Conservation (phyloP, 2,113 vertebrate genomes). For the Hemiscyllium ocellatum region DNA sequence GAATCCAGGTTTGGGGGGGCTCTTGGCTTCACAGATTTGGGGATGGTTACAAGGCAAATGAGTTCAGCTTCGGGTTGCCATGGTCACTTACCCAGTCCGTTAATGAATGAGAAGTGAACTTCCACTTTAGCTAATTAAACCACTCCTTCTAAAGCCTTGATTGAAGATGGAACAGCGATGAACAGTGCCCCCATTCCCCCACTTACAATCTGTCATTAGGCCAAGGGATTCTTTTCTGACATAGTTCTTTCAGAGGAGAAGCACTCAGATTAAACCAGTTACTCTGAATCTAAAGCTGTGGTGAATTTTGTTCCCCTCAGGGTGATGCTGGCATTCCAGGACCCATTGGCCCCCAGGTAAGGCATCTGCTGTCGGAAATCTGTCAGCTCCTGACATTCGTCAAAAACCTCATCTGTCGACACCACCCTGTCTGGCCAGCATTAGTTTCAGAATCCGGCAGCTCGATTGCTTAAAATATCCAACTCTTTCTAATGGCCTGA, state of each 20-base stretch:
- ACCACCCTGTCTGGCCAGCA: too few species aligned
- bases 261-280: neutral
- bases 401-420: too few species aligned
- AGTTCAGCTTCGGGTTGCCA: neutral
- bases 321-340: conserved; percentile 9
- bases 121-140: neutral
- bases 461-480: neutral
- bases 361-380: neutral
- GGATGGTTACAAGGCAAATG: neutral
- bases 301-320: neutral
- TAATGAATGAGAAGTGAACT: neutral
- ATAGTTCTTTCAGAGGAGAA: neutral
- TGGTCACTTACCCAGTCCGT: neutral
- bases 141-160: neutral
- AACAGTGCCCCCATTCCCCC: neutral
- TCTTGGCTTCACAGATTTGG: neutral
- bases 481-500: neutral
- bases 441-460: too few species aligned
- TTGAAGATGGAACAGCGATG: neutral
- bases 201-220: neutral
- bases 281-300: neutral
- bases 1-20: too few species aligned
- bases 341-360: conserved; percentile 15
- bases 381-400: neutral
- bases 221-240: neutral